Percentiles rank a stretch among this genome's conserved stretches.
phyloP scores from a whole-genome alignment of 2,888 invertebrate genomes.

The Habroteleia sp. region DNA sequence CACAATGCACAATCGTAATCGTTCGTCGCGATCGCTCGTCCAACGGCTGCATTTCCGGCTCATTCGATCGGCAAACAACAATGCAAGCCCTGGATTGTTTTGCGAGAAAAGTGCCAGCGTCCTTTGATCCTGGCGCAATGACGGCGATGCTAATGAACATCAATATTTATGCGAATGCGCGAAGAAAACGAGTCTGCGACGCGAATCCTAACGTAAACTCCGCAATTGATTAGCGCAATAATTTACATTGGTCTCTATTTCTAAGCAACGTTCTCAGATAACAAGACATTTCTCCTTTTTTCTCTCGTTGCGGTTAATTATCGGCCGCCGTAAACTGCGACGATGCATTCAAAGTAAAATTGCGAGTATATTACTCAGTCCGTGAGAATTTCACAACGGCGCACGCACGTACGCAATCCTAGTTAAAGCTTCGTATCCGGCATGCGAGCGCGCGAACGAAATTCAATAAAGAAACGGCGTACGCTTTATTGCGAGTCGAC shows the following conservation, averaged over 20 bases:
- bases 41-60: conserved; percentile 19
- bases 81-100: background rate
- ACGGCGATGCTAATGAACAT: conserved; percentile 2
- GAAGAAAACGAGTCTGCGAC: conserved; percentile 1
- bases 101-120: background rate
- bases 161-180: conserved; percentile 3
- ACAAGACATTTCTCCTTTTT: background rate
- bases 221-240: conserved; percentile 3
- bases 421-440: conserved; percentile 8
- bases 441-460: conserved; percentile 12
- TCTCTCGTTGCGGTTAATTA: background rate
- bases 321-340: conserved; percentile 11
- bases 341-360: conserved; percentile 22
- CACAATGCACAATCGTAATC: conserved; percentile 4
- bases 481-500: conserved; percentile 1
- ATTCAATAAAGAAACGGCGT: conserved; percentile 5
- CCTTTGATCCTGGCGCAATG: background rate
- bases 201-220: conserved; percentile 8
- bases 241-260: background rate
- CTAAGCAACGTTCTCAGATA: background rate
- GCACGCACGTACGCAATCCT: background rate
- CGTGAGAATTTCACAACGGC: conserved; percentile 19
- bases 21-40: conserved; percentile 8
- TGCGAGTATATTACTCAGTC: conserved; percentile 12
- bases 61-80: conserved; percentile 1